Base-by-base conservation (phyloP, 92 coral and sea anemone species). In the Plumapathes pennacea region DNA sequence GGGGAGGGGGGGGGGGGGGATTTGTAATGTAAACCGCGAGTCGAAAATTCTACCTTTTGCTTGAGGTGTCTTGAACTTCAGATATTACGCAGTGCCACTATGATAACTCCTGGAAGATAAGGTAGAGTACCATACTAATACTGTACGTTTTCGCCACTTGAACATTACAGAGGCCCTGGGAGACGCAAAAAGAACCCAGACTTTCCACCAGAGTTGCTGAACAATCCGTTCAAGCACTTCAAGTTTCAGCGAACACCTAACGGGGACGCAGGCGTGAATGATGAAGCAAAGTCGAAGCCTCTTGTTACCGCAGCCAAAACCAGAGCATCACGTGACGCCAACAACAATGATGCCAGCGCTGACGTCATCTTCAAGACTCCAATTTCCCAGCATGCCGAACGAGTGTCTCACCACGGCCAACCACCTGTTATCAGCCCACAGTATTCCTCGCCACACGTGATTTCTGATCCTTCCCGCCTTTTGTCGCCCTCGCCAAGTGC, bases 111-210 rank as follows among this genome's bases (percentile, higher is more conserved):
- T n/a, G n/a, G n/a, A n/a, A n/a, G n/a, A n/a, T n/a, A n/a, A n/a
- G n/a, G n/a, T n/a, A n/a, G n/a, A n/a, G n/a, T n/a, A n/a, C n/a
- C n/a, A n/a, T n/a, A n/a, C n/a, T n/a, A n/a, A n/a, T n/a, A n/a
- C n/a, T n/a, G n/a, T n/a, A n/a, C n/a, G n/a, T n/a, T n/a, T n/a
- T n/a, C n/a, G n/a, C n/a, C n/a, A n/a, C n/a, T n/a, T n/a, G n/a
- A n/a, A n/a, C n/a, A 4, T 24, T 28, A 31, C 55, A 87, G 96
- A 68, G 96, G 96, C 10, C 96, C 96, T 31, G 96, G 96, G 0
- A 77, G 96, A 45, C 85, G 96, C 11, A 82, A 85, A 50, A 87
- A 87, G 69, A 87, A 87, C 48, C 96, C 96, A 13, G 96, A 87
- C 34, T 77, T 88, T 31, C 96, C 96, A 3, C 90, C 96, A 7